Evolutionary conservation across 2,888 invertebrate genomes (phyloP).

Genomic region (Alentia gelatinosa): DNA sequence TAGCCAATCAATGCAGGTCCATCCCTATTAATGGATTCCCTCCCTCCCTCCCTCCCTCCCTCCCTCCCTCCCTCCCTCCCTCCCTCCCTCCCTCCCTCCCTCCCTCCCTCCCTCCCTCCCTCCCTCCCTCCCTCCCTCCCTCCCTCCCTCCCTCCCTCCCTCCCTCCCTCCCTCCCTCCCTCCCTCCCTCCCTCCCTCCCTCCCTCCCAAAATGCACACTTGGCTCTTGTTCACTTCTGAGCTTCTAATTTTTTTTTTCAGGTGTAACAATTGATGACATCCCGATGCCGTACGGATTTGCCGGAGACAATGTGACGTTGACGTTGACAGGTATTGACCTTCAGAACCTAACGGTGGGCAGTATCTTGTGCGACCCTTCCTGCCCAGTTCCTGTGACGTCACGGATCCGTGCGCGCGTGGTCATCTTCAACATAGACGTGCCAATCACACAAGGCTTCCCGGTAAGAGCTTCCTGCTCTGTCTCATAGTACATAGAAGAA

Average conservation of each 20-base stretch:
- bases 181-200: constrained; percentile 20
- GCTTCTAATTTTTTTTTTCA: too few species aligned
- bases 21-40: too few species aligned
- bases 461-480: constrained; percentile 84
- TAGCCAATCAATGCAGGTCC: too few species aligned
- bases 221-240: too few species aligned
- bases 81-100: constrained; percentile 26
- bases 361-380: constrained; percentile 91
- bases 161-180: neutral
- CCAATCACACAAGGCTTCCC: constrained; percentile 95
- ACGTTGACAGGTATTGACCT: constrained; percentile 87
- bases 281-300: constrained; percentile 89
- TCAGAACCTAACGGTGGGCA: constrained; percentile 91
- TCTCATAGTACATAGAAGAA: too few species aligned
- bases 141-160: constrained; percentile 14
- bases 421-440: constrained; percentile 94
- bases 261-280: constrained; percentile 87
- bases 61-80: constrained; percentile 20
- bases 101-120: constrained; percentile 28
- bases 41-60: constrained; percentile 12
- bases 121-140: constrained; percentile 35
- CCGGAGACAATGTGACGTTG: constrained; percentile 94
- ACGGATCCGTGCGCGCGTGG: constrained; percentile 90
- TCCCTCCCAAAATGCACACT: neutral
- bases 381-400: constrained; percentile 90